Evolutionary conservation across 2,888 invertebrate species (phyloP), one percentile per base, ranked within the genome.

Genomic region (Elegia similella): DNA sequence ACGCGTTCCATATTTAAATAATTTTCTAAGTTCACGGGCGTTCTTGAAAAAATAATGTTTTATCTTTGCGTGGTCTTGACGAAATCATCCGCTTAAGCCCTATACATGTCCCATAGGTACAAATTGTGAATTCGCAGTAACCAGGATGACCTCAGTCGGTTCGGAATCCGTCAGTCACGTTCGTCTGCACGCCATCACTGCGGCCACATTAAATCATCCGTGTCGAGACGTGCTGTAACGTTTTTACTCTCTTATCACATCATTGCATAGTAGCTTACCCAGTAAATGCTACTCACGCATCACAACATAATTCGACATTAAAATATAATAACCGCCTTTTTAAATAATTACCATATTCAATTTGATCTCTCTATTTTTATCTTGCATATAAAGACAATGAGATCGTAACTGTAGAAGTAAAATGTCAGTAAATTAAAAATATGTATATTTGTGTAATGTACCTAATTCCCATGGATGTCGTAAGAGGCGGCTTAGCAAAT

Each of bases 151-250:
- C 52, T 52, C 52, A 52, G 38, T 17, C 38, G 23, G 38, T 10
- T 52, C 8, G 52, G 17, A 34, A 55, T 55, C 55, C 42, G 8
- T 52, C 52, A 52, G 52, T 55, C 55, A 55, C 57, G 54, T 55
- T 47, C 46, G 38, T 38, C 38, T 48, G 54, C 6, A 34, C 17
- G 55, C 16, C 48, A 52, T 17, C n/a, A 13, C 16, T 32, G 7
- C 8, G 23, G 10, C 47, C 30, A 56, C 42, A 57, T 54, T 55
- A 53, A 56, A 54, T 59, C 54, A 57, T 55, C 46, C 52, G 42
- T 60, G 60, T 48, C 57, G 42, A 30, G 52, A 55, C 44, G 50
- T 60, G 42, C 46, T 46, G 6, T 52, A 17, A 34, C 17, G 7
- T 52, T 38, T 42, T 52, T 52, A 16, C 10, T 2, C n/a, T 38